A percentile compares a stretch with the other conserved stretches of the same genome.
phyloP scores from a whole-genome alignment of 2,888 invertebrate species.

The Polyommatus icarus region DNA sequence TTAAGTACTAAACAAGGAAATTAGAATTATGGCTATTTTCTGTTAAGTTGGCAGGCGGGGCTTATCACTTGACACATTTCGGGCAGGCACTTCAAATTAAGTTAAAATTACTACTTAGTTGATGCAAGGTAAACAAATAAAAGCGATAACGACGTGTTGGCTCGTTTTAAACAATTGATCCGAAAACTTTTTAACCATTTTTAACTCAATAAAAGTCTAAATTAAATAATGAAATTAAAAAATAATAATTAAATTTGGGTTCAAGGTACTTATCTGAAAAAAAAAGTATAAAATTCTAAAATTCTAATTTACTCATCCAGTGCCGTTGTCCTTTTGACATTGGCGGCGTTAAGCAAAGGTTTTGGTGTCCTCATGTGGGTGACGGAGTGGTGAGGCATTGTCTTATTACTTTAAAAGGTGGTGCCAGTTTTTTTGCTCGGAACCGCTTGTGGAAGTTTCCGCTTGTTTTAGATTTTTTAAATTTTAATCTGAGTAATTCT shows the following conservation, averaged over 20 bases:
- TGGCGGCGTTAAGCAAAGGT: slow-evolving; percentile 7
- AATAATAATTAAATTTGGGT: neutral
- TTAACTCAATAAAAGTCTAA: neutral
- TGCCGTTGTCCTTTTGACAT: slow-evolving; percentile 23
- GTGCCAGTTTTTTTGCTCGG: slow-evolving; percentile 56
- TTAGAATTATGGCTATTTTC: too few species aligned
- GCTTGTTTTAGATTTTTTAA: slow-evolving; percentile 43
- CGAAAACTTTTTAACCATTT: neutral
- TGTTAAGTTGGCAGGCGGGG: too few species aligned
- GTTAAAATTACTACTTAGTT: too few species aligned
- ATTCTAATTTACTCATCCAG: neutral
- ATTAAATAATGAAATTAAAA: too few species aligned
- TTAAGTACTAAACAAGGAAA: too few species aligned
- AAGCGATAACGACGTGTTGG: too few species aligned
- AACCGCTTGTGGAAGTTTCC: slow-evolving; percentile 48
- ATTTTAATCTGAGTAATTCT: neutral
- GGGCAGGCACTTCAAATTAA: too few species aligned
- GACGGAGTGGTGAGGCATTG: slow-evolving; percentile 73
- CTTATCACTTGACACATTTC: too few species aligned
- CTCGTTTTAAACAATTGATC: neutral
- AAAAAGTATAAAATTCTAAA: neutral
- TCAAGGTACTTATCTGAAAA: neutral
- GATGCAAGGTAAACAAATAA: too few species aligned
- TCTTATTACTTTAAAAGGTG: slow-evolving; percentile 74
- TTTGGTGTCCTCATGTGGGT: slow-evolving; percentile 55